Base-by-base conservation (phyloP, 1,140 invertebrate genomes). In the Euborellia annulipes region DNA sequence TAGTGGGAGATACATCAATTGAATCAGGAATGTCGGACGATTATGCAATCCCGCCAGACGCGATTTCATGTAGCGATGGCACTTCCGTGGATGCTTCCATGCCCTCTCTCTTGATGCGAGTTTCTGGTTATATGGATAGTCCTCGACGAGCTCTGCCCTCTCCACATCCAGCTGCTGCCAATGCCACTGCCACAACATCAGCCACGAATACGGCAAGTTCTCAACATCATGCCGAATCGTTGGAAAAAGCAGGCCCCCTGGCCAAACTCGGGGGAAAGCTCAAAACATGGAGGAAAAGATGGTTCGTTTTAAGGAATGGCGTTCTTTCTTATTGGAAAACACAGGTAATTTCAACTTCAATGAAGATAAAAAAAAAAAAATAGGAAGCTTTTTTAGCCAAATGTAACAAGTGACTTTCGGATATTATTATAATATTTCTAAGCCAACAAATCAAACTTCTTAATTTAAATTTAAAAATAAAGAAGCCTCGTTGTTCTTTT, bases 311-410 rank as follows among this genome's bases (percentile, higher is more conserved):
- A 1, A 90, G 88, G 58, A 91, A 94, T 65, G 89, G 89, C 20
- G 78, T 79, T 0, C 65, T 95, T 0, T 84, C 79, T 2, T 95
- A 95, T 62, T 95, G 91, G 82, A 95, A 94, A 64, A 85, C 83
- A 41, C 70, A 71, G 62, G 71, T 73, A 41, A 21, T 27, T 4
- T 27, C 11, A 6, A 27, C 11, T 27, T 11, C 23, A 27, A 27
- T 27, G 23, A 85, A 85, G 64, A 84, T 84, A 43, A 91, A 96
- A 65, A 83, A 85, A 51, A 91, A 91, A 20, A 95, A 95, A 65
- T 95, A 95, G 66, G 90, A 90, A 16, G 82, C 89, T 16, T 96
- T n/a, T n/a, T n/a, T n/a, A n/a, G n/a, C n/a, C n/a, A n/a, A n/a
- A n/a, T n/a, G n/a, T n/a, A n/a, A n/a, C n/a, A n/a, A n/a, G n/a